Conservation (phyloP, 2,113 vertebrate species). For the Barnardius zonarius region DNA sequence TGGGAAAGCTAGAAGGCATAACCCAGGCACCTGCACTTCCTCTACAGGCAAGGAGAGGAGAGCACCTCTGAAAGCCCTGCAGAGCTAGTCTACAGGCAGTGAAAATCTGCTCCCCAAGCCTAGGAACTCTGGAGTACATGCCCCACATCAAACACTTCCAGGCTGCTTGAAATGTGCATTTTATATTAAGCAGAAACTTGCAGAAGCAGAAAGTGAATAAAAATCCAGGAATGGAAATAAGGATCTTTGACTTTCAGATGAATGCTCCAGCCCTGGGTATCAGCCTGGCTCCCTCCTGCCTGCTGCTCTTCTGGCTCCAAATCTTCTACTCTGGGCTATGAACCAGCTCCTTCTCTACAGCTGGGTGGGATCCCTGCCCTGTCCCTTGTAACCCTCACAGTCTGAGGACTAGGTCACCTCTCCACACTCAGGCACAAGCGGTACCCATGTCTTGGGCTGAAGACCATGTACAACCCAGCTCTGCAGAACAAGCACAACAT, state of each 20-base stretch:
- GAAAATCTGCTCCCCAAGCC: neutral
- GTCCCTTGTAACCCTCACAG: rapidly evolving
- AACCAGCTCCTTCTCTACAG: neutral
- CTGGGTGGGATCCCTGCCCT: neutral
- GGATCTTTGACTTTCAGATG: neutral
- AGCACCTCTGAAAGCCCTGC: neutral
- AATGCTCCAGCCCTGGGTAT: neutral
- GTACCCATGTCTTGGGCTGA: neutral
- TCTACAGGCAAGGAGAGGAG: neutral
- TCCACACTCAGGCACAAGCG: neutral
- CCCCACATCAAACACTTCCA: neutral
- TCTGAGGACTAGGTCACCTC: neutral
- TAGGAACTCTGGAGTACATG: neutral
- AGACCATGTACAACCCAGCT: neutral
- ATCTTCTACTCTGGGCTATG: neutral
- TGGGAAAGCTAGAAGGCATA: neutral
- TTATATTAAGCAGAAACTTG: neutral
- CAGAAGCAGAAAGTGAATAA: neutral
- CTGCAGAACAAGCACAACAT: neutral
- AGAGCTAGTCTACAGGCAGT: neutral
- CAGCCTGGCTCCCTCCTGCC: neutral
- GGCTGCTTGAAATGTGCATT: neutral
- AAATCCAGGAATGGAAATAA: neutral
- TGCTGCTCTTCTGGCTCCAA: neutral
- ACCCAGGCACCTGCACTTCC: neutral